phyloP scores from a whole-genome alignment of 2,797 vertebrate species.

The Chanos chanos region DNA sequence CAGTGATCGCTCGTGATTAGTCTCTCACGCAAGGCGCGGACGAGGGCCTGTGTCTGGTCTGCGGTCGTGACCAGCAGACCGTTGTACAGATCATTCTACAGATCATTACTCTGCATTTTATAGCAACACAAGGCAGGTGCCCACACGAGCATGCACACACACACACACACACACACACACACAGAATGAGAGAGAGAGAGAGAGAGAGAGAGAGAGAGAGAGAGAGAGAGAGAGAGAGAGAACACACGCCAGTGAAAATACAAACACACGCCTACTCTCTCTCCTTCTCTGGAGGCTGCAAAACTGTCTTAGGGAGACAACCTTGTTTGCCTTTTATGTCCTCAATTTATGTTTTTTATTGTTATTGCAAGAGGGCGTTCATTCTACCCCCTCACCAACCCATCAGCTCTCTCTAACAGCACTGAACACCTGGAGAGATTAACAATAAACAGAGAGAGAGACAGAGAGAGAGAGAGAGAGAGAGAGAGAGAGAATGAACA shows the following conservation, averaged over 20 bases:
- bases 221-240: too few relatives aligned
- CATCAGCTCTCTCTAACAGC: not conserved
- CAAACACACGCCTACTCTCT: not conserved
- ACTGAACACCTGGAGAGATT: constrained; percentile 3
- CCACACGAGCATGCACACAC: not conserved
- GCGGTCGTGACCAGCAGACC: not conserved
- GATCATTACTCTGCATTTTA: not conserved
- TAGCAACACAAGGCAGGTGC: not conserved
- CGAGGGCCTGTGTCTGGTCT: not conserved
- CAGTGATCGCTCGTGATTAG: not conserved
- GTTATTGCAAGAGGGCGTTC: not conserved
- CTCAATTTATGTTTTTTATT: not conserved
- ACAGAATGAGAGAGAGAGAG: not conserved
- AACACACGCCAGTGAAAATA: constrained; percentile 16
- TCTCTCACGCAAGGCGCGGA: not conserved
- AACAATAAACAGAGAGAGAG: not conserved
- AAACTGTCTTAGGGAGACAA: not conserved
- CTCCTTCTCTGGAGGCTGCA: constrained; percentile 7
- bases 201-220: too few relatives aligned
- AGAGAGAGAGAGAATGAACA: not conserved
- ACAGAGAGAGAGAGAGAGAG: not conserved
- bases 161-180: not conserved
- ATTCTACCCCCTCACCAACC: not conserved
- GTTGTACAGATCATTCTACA: not conserved
- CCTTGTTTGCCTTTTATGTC: constrained; percentile 3